A percentile compares a stretch with the other conserved stretches of the same genome.
phyloP scores from a whole-genome alignment of 1,140 invertebrate species.

The Andrena cerasifolii region DNA sequence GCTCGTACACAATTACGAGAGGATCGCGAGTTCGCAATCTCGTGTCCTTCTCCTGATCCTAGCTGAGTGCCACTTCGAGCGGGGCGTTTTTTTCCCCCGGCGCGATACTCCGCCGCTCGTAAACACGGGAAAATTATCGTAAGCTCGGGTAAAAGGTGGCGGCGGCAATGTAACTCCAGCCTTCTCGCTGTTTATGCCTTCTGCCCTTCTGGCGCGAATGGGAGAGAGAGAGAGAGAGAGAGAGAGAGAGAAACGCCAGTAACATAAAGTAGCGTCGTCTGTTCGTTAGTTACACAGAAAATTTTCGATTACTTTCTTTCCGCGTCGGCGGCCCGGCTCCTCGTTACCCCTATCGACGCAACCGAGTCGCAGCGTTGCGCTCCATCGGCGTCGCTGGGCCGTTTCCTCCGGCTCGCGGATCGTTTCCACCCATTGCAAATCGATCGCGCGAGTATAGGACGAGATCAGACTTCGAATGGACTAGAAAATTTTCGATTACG shows the following conservation, averaged over 20 bases:
- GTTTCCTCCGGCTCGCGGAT: background rate
- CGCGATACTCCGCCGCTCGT: constrained; percentile 54
- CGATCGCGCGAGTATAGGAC: no score
- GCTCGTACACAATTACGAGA: background rate
- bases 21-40: constrained; percentile 41
- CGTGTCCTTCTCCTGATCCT: constrained; percentile 32
- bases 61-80: background rate
- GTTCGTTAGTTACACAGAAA: constrained; percentile 23
- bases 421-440: no score
- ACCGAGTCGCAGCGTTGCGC: background rate
- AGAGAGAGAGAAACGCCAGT: background rate
- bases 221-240: background rate
- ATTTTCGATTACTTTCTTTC: constrained; percentile 11
- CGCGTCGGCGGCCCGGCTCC: background rate
- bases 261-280: constrained; percentile 28
- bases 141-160: constrained; percentile 59
- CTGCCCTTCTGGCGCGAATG: background rate
- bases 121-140: constrained; percentile 72
- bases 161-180: constrained; percentile 44
- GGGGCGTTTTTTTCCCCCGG: constrained; percentile 41
- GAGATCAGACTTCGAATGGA: no score
- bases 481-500: no score
- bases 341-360: background rate
- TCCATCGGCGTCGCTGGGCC: background rate
- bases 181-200: constrained; percentile 40